phyloP scores from a whole-genome alignment of 2,888 invertebrate genomes.

The Drosophila trichaetosa region DNA sequence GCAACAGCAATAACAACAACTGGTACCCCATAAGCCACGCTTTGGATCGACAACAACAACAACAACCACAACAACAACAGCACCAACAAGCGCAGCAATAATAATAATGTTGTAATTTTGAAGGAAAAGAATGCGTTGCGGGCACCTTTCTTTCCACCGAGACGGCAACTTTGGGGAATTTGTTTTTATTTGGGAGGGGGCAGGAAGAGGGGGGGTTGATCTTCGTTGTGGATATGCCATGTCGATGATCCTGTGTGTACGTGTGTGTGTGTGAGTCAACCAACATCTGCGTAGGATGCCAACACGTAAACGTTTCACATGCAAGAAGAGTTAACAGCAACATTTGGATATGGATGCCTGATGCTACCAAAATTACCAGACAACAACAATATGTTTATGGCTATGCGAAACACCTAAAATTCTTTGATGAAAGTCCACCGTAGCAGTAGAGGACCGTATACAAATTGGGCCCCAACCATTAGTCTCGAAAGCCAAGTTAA shows the following conservation, averaged over 20 bases:
- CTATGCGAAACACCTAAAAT: constrained; percentile 74
- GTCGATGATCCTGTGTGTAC: constrained; percentile 23
- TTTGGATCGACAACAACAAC: constrained; percentile 28
- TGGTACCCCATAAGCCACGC: constrained; percentile 59
- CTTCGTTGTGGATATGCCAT: constrained; percentile 3
- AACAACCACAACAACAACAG: constrained; percentile 18
- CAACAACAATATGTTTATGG: constrained; percentile 62
- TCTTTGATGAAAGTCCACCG: constrained; percentile 69
- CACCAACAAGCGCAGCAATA: constrained; percentile 56
- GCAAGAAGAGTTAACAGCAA: constrained; percentile 58
- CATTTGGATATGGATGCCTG: constrained; percentile 45
- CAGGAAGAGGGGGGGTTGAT: neutral
- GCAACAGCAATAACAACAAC: constrained; percentile 23
- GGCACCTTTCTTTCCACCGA: constrained; percentile 53
- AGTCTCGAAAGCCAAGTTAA: constrained; percentile 74
- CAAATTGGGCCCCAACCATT: constrained; percentile 76
- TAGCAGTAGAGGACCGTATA: constrained; percentile 55
- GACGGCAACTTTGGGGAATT: constrained; percentile 12
- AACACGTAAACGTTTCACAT: constrained; percentile 78
- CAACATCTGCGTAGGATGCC: constrained; percentile 63
- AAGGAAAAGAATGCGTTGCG: constrained; percentile 63
- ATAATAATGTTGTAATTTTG: constrained; percentile 79
- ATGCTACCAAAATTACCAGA: constrained; percentile 58
- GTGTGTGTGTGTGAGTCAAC: constrained; percentile 13
- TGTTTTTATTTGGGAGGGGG: neutral